These are phyloP conservation scores for Platichthys flesus DNA, from an alignment of 2,113 vertebrate genomes.

Conservation along the genomic window DNA sequence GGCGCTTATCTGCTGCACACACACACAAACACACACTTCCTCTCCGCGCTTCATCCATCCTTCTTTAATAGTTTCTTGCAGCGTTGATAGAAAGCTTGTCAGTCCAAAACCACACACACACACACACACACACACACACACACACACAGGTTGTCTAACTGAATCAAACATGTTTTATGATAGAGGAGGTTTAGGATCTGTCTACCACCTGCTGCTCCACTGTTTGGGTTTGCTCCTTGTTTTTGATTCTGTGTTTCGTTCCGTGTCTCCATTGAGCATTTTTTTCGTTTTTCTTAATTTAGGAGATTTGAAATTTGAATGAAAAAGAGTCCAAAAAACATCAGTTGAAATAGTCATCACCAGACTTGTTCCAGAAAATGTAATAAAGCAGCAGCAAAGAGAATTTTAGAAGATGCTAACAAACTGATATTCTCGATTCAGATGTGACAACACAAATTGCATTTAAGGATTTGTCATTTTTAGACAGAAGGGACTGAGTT, in stretches of 20 bases:
- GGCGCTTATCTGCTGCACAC: constrained; percentile 27
- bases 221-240: too few species aligned
- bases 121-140: background rate
- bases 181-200: background rate
- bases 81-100: background rate
- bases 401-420: background rate
- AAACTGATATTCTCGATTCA: background rate
- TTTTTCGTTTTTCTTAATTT: background rate
- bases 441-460: too few species aligned
- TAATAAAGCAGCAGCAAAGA: background rate
- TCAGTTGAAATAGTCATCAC: too few species aligned
- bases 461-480: background rate
- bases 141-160: background rate
- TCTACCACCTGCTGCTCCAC: too few species aligned
- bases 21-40: background rate
- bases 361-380: background rate
- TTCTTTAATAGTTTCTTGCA: constrained; percentile 1
- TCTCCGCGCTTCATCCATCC: constrained; percentile 7
- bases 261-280: background rate
- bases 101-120: background rate
- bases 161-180: background rate
- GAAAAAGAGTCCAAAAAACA: background rate
- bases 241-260: background rate
- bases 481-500: background rate
- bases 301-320: background rate